Evolutionary conservation across 2,113 vertebrate genomes (phyloP), one percentile per base, ranked within the genome.

Genomic region (Dunckerocampus dactyliophorus): DNA sequence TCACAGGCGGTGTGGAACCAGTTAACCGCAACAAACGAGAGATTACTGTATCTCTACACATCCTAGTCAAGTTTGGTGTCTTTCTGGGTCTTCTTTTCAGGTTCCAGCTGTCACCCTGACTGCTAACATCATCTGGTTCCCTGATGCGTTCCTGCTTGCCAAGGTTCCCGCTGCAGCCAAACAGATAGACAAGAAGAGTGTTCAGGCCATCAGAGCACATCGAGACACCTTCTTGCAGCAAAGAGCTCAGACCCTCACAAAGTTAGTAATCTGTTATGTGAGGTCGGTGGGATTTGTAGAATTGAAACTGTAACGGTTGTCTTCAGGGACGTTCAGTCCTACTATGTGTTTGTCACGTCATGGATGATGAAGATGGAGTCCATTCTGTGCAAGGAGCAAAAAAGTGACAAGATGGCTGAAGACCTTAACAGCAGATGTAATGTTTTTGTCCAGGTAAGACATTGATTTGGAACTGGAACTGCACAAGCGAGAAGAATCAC

Each of bases 311-410:
- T 49, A 9, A 65, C 8, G 2, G 56, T 64, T 48, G 63, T 82
- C 45, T 75, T 43, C 81, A 99, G 97, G 92, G 96, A 99, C 74
- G 93, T 97, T 48, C 97, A 99, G 80, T 96, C 96, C 0, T 99
- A 98, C 51, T 99, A 99, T 22, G 92, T 99, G 79, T 96, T 98
- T 88, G 95, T 98, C 73, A 95, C 94, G 45, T 96, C 97, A 0
- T 99, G 97, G 97, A 98, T 99, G 95, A 97, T 96, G 93, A 99
- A 98, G 89, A 96, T 99, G 94, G 97, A 99, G 81, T 94, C 96
- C 21, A 90, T 98, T 67, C 86, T 97, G 73, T 95, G 93, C 56
- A 98, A 94, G 76, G 95, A 95, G 52, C 94, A 95, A 48, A 92
- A 88, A 58, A 58, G 75, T 42, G 93, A 94, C 17, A 98, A 92